phyloP scores from a whole-genome alignment of 2,888 invertebrate species.

The Torymus texanus region DNA sequence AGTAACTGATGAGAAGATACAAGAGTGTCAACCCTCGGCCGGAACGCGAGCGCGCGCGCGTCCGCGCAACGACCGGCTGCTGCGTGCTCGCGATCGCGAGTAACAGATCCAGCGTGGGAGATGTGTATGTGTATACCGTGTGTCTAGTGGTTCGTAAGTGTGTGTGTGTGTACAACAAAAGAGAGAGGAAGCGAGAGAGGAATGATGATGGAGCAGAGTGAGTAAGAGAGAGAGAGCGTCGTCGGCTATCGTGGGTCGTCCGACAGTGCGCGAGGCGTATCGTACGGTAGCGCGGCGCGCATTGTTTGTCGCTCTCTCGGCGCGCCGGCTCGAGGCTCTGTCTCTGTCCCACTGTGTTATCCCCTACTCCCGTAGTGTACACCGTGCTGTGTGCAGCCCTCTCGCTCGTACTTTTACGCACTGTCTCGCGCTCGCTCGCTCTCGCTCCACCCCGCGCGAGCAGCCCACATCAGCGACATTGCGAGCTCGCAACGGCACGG shows the following conservation, averaged over 20 bases:
- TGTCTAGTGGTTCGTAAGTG: too few species aligned
- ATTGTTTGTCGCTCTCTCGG: slow-evolving; percentile 68
- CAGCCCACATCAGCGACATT: slow-evolving; percentile 42
- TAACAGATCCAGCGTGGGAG: too few species aligned
- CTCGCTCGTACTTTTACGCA: slow-evolving; percentile 58
- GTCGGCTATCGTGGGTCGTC: slow-evolving; percentile 27
- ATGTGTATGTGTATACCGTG: too few species aligned
- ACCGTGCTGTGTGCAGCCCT: slow-evolving; percentile 60
- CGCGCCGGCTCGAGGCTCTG: slow-evolving; percentile 22
- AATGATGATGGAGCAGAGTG: background rate
- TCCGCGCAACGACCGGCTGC: too few species aligned
- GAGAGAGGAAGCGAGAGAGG: background rate
- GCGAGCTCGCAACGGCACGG: background rate
- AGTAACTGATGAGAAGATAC: too few species aligned
- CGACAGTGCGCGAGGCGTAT: slow-evolving; percentile 64
- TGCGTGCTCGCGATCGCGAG: too few species aligned
- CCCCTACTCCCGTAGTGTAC: slow-evolving; percentile 35
- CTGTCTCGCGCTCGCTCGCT: slow-evolving; percentile 25
- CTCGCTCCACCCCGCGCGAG: slow-evolving; percentile 48
- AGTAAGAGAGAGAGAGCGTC: slow-evolving; percentile 3
- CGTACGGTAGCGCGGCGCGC: slow-evolving; percentile 71
- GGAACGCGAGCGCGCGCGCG: too few species aligned
- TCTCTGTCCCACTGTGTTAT: slow-evolving; percentile 49
- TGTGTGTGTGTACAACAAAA: background rate
- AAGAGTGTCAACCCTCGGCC: too few species aligned